These are phyloP conservation scores for Acromyrmex echinatior DNA, from an alignment of 1,140 invertebrate genomes.

Conservation along the genomic window DNA sequence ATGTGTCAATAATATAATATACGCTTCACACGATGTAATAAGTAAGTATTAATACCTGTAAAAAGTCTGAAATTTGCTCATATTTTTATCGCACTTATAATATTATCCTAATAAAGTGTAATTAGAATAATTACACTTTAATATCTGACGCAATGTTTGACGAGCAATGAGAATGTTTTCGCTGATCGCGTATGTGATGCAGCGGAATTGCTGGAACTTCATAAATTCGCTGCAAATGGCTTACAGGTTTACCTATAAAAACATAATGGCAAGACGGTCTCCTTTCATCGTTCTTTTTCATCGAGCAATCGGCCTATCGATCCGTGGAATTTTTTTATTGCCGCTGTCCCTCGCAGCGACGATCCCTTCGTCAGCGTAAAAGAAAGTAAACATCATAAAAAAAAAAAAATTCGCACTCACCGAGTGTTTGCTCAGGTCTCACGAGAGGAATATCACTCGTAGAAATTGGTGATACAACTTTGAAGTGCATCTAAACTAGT, in stretches of 20 bases:
- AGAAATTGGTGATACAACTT: constrained; percentile 43
- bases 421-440: constrained; percentile 56
- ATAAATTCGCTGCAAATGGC: constrained; percentile 43
- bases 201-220: constrained; percentile 23
- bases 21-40: background rate
- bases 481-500: background rate
- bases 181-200: background rate
- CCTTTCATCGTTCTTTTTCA: constrained; percentile 14
- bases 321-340: constrained; percentile 57
- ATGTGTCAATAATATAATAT: background rate
- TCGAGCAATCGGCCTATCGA: constrained; percentile 52
- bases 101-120: background rate
- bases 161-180: constrained; percentile 27
- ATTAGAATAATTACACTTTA: constrained; percentile 8
- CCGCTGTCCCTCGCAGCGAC: constrained; percentile 22
- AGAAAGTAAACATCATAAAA: constrained; percentile 57
- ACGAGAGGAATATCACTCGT: constrained; percentile 30
- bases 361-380: constrained; percentile 47
- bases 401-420: constrained; percentile 52
- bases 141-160: constrained; percentile 17
- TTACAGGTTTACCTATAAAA: constrained; percentile 34
- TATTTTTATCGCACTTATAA: background rate
- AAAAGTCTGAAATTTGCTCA: background rate
- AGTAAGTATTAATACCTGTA: background rate
- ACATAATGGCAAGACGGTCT: constrained; percentile 41